Evolutionary conservation across 1,140 invertebrate genomes (phyloP).

Genomic region (Notospermus geniculatus): DNA sequence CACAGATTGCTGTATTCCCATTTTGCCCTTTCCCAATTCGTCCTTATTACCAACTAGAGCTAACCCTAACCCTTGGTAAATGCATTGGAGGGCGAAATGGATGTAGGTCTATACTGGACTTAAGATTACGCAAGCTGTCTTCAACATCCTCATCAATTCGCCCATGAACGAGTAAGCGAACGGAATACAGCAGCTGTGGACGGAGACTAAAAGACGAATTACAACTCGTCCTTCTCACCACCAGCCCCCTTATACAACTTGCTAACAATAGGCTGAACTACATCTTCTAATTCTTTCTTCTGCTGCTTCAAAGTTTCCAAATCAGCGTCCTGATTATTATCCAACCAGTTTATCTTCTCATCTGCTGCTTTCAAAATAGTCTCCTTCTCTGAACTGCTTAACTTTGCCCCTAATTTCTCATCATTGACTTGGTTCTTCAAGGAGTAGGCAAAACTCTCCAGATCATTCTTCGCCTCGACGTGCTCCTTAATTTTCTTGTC

Average conservation of each 20-base stretch:
- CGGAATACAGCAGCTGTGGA: no score
- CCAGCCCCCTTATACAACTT: conserved; percentile 93
- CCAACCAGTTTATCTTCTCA: conserved; percentile 97
- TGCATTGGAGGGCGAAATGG: no score
- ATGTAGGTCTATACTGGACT: no score
- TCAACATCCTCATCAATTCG: no score
- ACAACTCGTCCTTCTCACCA: conserved; percentile 80
- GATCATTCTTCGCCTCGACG: conserved; percentile 82
- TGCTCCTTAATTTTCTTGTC: conserved; percentile 91
- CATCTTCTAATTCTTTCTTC: conserved; percentile 94
- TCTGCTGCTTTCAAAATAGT: conserved; percentile 94
- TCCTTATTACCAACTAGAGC: no score
- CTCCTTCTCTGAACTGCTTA: conserved; percentile 85
- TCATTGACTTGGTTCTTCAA: conserved; percentile 96
- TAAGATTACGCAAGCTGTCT: no score
- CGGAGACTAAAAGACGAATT: no score
- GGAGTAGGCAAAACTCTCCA: conserved; percentile 97
- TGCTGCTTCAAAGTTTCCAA: conserved; percentile 92
- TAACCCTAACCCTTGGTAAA: no score
- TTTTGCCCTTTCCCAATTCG: no score
- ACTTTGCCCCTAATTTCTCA: conserved; percentile 94
- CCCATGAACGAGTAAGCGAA: no score
- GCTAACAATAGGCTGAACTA: conserved; percentile 95
- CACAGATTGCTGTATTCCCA: no score
- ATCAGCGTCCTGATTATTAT: conserved; percentile 92